These are phyloP conservation scores for Callipepla squamata DNA, from an alignment of 2,113 vertebrate species.

Conservation along the genomic window DNA sequence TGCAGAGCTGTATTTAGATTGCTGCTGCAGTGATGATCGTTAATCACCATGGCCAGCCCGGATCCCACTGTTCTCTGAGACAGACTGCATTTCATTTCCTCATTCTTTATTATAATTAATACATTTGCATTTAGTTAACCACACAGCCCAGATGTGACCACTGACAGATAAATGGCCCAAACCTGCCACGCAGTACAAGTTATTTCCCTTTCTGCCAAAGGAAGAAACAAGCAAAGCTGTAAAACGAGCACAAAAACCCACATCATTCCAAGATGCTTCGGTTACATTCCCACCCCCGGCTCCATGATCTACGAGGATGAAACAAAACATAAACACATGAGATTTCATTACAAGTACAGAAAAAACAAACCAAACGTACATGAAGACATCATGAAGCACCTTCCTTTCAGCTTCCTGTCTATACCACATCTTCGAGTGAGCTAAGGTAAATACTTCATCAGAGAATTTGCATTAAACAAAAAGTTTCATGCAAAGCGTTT, in stretches of 20 bases:
- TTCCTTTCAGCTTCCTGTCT: not conserved
- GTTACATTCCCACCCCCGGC: not conserved
- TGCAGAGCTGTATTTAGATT: not conserved
- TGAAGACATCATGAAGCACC: fast-evolving
- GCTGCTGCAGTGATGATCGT: not conserved
- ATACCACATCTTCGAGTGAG: not conserved
- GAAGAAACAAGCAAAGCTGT: not conserved
- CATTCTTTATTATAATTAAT: not conserved
- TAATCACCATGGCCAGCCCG: not conserved
- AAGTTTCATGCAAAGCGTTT: not conserved
- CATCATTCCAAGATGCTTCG: not conserved
- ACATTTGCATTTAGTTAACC: not conserved
- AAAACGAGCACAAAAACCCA: not conserved
- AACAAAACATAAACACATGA: not conserved
- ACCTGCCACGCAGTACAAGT: not conserved
- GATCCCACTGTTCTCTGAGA: not conserved
- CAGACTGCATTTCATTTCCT: not conserved
- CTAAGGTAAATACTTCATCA: not conserved
- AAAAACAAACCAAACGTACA: not conserved
- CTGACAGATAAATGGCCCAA: not conserved
- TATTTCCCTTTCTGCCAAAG: not conserved
- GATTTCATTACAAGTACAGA: not conserved
- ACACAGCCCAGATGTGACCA: not conserved
- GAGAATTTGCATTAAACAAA: not conserved
- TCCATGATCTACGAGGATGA: not conserved